Evolutionary conservation across 2,888 invertebrate species (phyloP).

Genomic region (Zhengitettix transpicula): DNA sequence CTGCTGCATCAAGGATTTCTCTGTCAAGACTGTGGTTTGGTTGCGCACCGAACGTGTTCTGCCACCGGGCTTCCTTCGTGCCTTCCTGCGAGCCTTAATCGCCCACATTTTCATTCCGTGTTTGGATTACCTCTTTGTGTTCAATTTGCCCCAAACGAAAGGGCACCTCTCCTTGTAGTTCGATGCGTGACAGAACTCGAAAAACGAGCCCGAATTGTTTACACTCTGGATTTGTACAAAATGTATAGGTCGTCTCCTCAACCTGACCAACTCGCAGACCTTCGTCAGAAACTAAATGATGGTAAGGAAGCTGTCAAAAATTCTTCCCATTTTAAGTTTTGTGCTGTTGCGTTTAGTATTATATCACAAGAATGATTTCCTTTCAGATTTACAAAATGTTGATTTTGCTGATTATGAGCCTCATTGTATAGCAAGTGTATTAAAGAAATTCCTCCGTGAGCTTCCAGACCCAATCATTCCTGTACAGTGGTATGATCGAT

Average conservation of each 20-base stretch:
- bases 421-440: constrained; percentile 37
- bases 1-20: constrained; percentile 52
- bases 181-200: constrained; percentile 45
- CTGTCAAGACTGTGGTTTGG: constrained; percentile 53
- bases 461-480: constrained; percentile 61
- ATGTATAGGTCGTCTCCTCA: constrained; percentile 45
- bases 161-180: constrained; percentile 38
- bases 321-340: neutral
- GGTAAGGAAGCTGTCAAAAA: constrained; percentile 19
- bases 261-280: constrained; percentile 38
- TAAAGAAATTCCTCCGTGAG: constrained; percentile 56
- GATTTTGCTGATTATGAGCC: constrained; percentile 33
- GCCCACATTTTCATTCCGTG: constrained; percentile 25
- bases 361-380: neutral
- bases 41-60: constrained; percentile 52
- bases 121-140: constrained; percentile 46
- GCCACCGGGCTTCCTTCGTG: constrained; percentile 43
- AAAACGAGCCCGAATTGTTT: constrained; percentile 30
- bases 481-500: constrained; percentile 52
- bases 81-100: constrained; percentile 24
- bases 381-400: constrained; percentile 19
- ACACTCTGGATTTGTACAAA: constrained; percentile 43
- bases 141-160: constrained; percentile 38
- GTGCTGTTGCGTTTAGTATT: too few species aligned
- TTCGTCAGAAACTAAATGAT: constrained; percentile 35